Evolutionary conservation across 23 tunicate species (phyloP), one percentile per base, ranked within the genome.

Genomic region (Ascidia mentula): DNA sequence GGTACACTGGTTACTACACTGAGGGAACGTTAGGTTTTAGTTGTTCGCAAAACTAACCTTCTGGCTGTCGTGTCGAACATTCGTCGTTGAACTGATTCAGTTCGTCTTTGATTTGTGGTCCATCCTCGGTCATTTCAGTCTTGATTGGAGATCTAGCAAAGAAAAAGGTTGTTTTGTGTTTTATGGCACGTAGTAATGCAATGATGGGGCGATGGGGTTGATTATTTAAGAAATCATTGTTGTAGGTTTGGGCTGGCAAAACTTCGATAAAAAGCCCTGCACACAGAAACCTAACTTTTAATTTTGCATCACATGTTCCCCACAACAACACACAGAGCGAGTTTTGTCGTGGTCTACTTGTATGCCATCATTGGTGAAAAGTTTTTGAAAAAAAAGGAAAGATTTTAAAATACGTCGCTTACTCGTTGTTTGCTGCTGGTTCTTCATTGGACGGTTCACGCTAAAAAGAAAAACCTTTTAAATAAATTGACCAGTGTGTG

Each of bases 301-400:
- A 32, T 79, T 60, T 79, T 60, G 82, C 82, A 79, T 53, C 82
- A 79, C 82, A 79, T 61, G 59, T 79, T 69, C 82, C 82, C 82
- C 82, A 79, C 82, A 79, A 34, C 36, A 36, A 22, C 31, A 65
- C 69, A 79, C 72, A 0, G 74, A n/a, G 5, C 37, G 6, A 31
- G 45, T 65, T 38, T 22, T n/a, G 61, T 33, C 82, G 45, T 79
- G 82, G 82, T 79, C 82, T 79, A 79, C 82, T 37, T 60, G 82
- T 79, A 53, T 79, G 82, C 82, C 78, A 37, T 36, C 22, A 18
- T 12, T 31, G 32, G 39, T 18, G 32, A n/a, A n/a, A n/a, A n/a
- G n/a, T n/a, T n/a, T n/a, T n/a, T n/a, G n/a, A n/a, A n/a, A n/a
- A n/a, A n/a, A n/a, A n/a, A n/a, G n/a, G n/a, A n/a, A n/a, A n/a